Base-by-base conservation (phyloP, 1,140 invertebrate species). In the Aphidius gifuensis region DNA sequence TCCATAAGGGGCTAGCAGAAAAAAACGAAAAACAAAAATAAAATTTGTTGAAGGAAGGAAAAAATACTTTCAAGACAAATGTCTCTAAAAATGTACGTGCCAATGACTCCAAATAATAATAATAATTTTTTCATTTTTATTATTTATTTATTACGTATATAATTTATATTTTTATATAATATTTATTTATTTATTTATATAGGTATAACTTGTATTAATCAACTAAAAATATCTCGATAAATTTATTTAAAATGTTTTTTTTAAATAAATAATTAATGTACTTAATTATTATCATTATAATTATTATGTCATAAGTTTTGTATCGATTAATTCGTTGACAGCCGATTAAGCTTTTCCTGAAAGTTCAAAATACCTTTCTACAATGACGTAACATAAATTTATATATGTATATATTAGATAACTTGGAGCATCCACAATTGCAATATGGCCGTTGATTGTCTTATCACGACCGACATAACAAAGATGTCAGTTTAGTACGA, bases 1-100 rank as follows among this genome's bases (percentile, higher is more conserved):
- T 43, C 46, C 58, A 50, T 56, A 64, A 58, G 50, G 43, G 51
- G 61, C 43, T 53, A 16, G 40, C n/a, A 23, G 3, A 23, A 23
- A 23, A 23, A 23, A n/a, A n/a, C n/a, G n/a, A 23, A 23, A 23
- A 23, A 23, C 3, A 23, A 23, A 38, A 53, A 48, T 43, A 32
- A 21, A 49, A 40, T 11, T 58, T 40, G 48, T 43, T 45, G 38
- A 32, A 51, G 43, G 23, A 49, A 46, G 47, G 46, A 63, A 46
- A 57, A 62, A 50, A 62, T 45, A 42, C 39, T 62, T 45, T 57
- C 55, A 59, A 49, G 50, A 49, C 21, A 9, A 43, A 7, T 47
- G 49, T 58, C 49, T 11, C 46, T 40, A 21, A 38, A 46, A 58
- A 39, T 42, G 42, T 39, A 58, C 58, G 58, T 59, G 58, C 47